These are phyloP conservation scores for Fundulus diaphanus DNA, from an alignment of 2,797 vertebrate species.

Conservation along the genomic window DNA sequence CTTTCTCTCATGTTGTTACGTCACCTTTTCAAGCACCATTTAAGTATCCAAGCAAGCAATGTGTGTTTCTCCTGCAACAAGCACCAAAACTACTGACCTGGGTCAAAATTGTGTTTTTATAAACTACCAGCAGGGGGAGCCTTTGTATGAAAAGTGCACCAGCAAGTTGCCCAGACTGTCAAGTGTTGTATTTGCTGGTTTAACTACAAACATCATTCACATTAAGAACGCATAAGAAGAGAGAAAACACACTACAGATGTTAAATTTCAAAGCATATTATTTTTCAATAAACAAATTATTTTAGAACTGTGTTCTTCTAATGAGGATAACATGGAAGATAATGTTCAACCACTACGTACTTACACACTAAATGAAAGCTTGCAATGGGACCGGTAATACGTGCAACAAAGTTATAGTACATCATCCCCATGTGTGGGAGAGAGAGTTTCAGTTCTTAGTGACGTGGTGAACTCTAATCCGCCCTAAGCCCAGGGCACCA, in stretches of 20 bases:
- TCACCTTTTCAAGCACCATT: too few species aligned
- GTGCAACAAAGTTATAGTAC: constrained; percentile 40
- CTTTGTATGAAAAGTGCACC: constrained; percentile 11
- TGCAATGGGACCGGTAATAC: constrained; percentile 15
- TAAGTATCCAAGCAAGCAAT: not conserved
- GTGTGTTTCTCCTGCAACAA: not conserved
- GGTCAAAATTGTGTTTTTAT: rapidly evolving
- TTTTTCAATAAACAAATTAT: not conserved
- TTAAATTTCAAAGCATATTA: not conserved
- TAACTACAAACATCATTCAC: not conserved
- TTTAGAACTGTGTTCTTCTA: not conserved
- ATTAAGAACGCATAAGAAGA: not conserved
- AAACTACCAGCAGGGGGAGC: constrained; percentile 50
- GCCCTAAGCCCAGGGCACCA: constrained; percentile 63
- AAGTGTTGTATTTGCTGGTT: not conserved
- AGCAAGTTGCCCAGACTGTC: not conserved
- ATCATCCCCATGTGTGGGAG: constrained; percentile 54
- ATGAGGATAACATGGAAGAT: not conserved
- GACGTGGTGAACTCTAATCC: constrained; percentile 74
- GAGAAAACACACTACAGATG: not conserved
- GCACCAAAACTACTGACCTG: not conserved
- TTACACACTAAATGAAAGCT: constrained; percentile 1
- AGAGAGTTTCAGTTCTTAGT: constrained; percentile 55
- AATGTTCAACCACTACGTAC: constrained; percentile 9
- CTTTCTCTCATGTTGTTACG: too few species aligned